phyloP scores from a whole-genome alignment of 2,113 vertebrate genomes.

The Engystomops pustulosus region DNA sequence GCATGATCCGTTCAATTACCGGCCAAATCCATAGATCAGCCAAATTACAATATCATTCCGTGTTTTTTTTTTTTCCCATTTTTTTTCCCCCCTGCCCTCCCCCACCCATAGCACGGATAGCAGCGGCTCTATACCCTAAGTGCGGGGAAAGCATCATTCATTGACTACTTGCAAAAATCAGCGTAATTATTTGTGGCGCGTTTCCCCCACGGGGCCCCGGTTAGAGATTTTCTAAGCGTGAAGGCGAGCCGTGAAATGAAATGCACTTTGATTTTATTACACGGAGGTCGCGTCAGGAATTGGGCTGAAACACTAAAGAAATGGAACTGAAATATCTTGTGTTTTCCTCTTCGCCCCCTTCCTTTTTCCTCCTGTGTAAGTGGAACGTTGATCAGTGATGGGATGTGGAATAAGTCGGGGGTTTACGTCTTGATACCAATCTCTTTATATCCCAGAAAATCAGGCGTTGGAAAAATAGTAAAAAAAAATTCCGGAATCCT shows the following conservation, averaged over 20 bases:
- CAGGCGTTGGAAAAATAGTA: no score
- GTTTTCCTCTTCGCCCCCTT: not conserved
- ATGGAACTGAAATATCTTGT: not conserved
- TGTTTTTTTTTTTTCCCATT: not conserved
- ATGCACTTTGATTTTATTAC: conserved; percentile 18
- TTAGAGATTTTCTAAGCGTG: not conserved
- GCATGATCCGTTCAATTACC: conserved; percentile 39
- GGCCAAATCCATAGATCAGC: conserved; percentile 37
- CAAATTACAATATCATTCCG: conserved; percentile 22
- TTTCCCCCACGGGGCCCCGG: not conserved
- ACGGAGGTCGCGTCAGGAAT: not conserved
- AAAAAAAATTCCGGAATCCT: no score
- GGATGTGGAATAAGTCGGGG: no score
- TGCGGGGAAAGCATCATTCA: conserved; percentile 7
- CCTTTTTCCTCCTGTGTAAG: not conserved
- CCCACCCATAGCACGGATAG: not conserved
- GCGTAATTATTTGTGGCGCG: conserved; percentile 5
- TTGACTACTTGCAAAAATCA: not conserved
- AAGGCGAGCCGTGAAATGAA: conserved; percentile 13
- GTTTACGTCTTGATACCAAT: no score
- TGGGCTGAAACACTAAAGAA: not conserved
- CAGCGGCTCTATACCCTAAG: not conserved
- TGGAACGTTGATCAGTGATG: no score
- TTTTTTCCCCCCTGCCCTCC: not conserved
- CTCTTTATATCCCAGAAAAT: no score